Evolutionary conservation across 2,797 vertebrate species (phyloP), one percentile per base, ranked within the genome.

Genomic region (Oophaga sylvatica): DNA sequence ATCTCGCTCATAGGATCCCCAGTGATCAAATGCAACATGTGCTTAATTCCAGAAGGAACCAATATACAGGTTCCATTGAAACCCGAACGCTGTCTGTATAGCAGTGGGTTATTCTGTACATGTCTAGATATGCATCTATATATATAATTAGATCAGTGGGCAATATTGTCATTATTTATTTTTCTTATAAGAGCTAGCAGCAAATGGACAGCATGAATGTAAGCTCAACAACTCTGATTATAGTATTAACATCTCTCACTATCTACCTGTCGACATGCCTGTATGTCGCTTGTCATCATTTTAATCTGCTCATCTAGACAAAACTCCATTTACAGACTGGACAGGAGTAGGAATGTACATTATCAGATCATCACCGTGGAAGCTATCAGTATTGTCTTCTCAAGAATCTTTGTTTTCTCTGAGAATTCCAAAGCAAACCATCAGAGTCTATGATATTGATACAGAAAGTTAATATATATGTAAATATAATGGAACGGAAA

Each of bases 211-310:
- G 67, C 78, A 68, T 63, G 41, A 80, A 60, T 81, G 48, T 75
- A 31, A 67, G 26, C 59, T 80, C 71, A 48, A 9, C 68, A 15
- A 63, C 29, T 67, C 75, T 88, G 68, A 85, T 60, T 84, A 80
- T 22, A 59, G 70, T 68, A 60, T 41, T 78, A 77, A 68, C 71
- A 71, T 35, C 62, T 83, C 41, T 76, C 76, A 81, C 73, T 80
- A 57, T 88, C n/a, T 75, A 67, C 35, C 77, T 81, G 48, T 88
- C 53, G 22, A 80, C 78, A 85, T 81, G 17, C 83, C 83, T 85
- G 70, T 76, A 77, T 88, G 83, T 68, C 63, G 60, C 83, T 77
- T 88, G 87, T 85, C 87, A 88, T 80, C 83, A 77, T 81, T 81
- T 56, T 85, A 57, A 88, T 88, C 83, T 85, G 5, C 48, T 48